Base-by-base conservation (phyloP, 1,140 invertebrate genomes). In the Lasioglossum baleicum region DNA sequence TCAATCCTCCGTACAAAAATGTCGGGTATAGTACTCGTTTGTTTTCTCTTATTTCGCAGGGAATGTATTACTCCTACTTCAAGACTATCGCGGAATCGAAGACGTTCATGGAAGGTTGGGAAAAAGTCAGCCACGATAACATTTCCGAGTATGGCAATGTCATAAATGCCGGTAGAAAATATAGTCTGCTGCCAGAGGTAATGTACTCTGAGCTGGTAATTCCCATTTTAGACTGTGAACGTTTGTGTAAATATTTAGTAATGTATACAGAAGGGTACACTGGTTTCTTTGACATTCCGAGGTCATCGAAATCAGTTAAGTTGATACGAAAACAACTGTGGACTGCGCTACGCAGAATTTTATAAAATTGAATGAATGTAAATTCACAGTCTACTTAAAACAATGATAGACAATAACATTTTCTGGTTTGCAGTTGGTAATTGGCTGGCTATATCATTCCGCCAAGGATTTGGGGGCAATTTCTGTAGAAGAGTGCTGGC, bases 11-110 rank as follows among this genome's bases (percentile, higher is more conserved):
- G 20, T 20, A 26, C 1, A 5, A 15, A 20, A 17, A 20, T 7
- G 20, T 44, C 56, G 31, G 58, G 76, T 77, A 51, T 44, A 48
- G 17, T 40, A 75, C 56, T 74, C 42, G 48, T 81, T 67, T 78
- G n/a, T 17, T 83, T 85, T 58, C n/a, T 56, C 20, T 20, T 7
- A 8, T 7, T 58, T 84, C 76, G 87, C 60, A 96, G 96, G 97
- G 96, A 6, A 94, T 98, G 87, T 98, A 98, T 90, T 98, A 97
- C 90, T 97, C 96, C 0, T 98, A 97, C 88, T 98, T 96, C 90
- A 98, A 98, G 91, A 96, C 95, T 0, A 93, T 98, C 26, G 95
- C 96, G 1, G 94, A 96, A 83, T 94, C 97, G 10, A 94, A 94
- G 15, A 94, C 94, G 7, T 95, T 96, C 82, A 78, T 93, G 2